phyloP scores from a whole-genome alignment of 92 coral and sea anemone species.

The Porites rus region DNA sequence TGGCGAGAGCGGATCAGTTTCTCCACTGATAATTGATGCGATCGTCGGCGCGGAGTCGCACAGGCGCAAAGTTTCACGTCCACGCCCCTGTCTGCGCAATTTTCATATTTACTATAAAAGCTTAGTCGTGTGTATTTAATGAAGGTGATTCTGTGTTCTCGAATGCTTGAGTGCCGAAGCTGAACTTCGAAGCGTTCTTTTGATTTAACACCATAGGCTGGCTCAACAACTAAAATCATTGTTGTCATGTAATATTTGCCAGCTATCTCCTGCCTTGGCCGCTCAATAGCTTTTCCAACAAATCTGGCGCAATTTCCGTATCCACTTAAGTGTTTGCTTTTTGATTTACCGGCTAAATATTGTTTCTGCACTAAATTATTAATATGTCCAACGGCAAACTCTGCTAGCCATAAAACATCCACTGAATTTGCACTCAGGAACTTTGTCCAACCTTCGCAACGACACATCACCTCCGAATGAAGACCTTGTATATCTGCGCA shows the following conservation, averaged over 20 bases:
- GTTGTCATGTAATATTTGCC: conserved; percentile 79
- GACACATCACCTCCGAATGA: conserved; percentile 82
- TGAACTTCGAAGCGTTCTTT: conserved; percentile 89
- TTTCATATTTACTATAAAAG: conserved; percentile 81
- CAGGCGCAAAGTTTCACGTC: conserved; percentile 92
- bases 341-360: conserved; percentile 36
- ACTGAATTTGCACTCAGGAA: conserved; percentile 58
- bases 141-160: conserved; percentile 65
- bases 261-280: conserved; percentile 72
- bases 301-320: conserved; percentile 94
- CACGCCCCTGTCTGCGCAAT: conserved; percentile 84
- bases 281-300: conserved; percentile 74
- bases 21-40: conserved; percentile 32
- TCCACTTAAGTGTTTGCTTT: conserved; percentile 40
- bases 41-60: conserved; percentile 38
- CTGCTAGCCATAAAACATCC: conserved; percentile 85
- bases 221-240: conserved; percentile 74
- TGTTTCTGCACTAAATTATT: conserved; percentile 87
- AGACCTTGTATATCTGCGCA: conserved; percentile 86
- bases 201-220: conserved; percentile 78
- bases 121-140: conserved; percentile 79
- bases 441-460: conserved; percentile 89
- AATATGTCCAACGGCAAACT: conserved; percentile 86
- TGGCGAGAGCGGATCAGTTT: conserved; percentile 46
- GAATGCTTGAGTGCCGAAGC: conserved; percentile 71